Evolutionary conservation across 2,888 invertebrate species (phyloP).

Genomic region (Macrosoma leucophasiata): DNA sequence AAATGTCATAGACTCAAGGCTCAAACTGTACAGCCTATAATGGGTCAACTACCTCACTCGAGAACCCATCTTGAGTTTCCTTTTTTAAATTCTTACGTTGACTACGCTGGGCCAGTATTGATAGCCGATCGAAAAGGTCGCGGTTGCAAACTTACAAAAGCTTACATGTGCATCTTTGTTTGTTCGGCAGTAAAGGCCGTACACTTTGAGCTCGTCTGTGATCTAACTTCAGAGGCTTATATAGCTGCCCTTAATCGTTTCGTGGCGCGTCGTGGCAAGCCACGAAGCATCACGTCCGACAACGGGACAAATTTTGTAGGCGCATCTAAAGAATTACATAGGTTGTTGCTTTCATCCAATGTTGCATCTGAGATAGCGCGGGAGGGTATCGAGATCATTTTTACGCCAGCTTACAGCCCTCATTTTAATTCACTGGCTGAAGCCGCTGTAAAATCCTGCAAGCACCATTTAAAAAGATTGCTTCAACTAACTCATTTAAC

Average conservation of each 20-base stretch:
- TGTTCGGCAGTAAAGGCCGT: slow-evolving; percentile 19
- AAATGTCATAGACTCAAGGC: background rate
- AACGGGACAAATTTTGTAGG: slow-evolving; percentile 7
- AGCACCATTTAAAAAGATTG: too few relatives aligned
- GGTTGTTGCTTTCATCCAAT: too few relatives aligned
- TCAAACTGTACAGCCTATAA: slow-evolving; percentile 10
- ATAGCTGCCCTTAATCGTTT: slow-evolving; percentile 9
- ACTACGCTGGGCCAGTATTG: slow-evolving; percentile 17
- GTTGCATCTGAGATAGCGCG: too few relatives aligned
- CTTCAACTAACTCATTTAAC: too few relatives aligned
- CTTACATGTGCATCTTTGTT: slow-evolving; percentile 24
- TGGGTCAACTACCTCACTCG: slow-evolving; percentile 8
- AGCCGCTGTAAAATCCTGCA: too few relatives aligned
- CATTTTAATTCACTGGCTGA: too few relatives aligned
- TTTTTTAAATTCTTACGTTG: background rate
- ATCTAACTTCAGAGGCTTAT: slow-evolving; percentile 13
- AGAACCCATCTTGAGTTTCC: background rate
- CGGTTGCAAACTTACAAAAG: slow-evolving; percentile 14
- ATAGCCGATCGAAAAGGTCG: slow-evolving; percentile 20
- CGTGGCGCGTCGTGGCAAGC: slow-evolving; percentile 9
- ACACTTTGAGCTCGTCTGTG: slow-evolving; percentile 19
- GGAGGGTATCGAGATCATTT: too few relatives aligned
- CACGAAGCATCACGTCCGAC: slow-evolving; percentile 2
- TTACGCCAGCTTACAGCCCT: too few relatives aligned
- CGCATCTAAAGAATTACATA: slow-evolving; percentile 1